phyloP scores from a whole-genome alignment of 1,140 invertebrate species.

The Drosophila neocordata region DNA sequence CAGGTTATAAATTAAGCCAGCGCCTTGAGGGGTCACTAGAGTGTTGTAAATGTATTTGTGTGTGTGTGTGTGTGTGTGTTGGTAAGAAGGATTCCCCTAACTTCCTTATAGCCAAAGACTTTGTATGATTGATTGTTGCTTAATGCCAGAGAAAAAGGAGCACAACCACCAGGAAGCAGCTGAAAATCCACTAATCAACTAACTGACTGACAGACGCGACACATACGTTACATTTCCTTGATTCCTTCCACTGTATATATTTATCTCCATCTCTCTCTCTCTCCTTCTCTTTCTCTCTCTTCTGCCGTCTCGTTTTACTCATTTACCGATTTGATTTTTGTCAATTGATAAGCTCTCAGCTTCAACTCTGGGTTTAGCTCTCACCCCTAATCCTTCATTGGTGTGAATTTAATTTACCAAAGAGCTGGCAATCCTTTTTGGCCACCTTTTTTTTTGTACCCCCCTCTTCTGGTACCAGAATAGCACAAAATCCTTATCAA shows the following conservation, averaged over 20 bases:
- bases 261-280: background rate
- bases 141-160: constrained; percentile 57
- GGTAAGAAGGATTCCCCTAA: constrained; percentile 33
- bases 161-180: constrained; percentile 66
- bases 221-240: constrained; percentile 58
- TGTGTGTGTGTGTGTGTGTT: too few relatives aligned
- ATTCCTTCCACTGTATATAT: background rate
- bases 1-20: constrained; percentile 74
- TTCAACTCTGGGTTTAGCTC: constrained; percentile 7
- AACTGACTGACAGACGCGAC: constrained; percentile 29
- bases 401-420: constrained; percentile 81
- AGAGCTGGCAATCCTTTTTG: constrained; percentile 68
- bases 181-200: constrained; percentile 65
- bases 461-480: background rate
- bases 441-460: constrained; percentile 22
- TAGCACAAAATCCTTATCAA: constrained; percentile 48
- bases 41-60: too few relatives aligned
- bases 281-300: background rate
- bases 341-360: constrained; percentile 49
- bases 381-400: constrained; percentile 69
- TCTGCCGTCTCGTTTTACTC: constrained; percentile 44
- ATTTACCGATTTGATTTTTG: constrained; percentile 75
- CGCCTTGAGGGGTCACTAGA: constrained; percentile 56
- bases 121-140: constrained; percentile 76
- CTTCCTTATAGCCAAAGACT: constrained; percentile 8